phyloP scores from a whole-genome alignment of 2,888 invertebrate genomes.

The Pharmacophagus antenor region DNA sequence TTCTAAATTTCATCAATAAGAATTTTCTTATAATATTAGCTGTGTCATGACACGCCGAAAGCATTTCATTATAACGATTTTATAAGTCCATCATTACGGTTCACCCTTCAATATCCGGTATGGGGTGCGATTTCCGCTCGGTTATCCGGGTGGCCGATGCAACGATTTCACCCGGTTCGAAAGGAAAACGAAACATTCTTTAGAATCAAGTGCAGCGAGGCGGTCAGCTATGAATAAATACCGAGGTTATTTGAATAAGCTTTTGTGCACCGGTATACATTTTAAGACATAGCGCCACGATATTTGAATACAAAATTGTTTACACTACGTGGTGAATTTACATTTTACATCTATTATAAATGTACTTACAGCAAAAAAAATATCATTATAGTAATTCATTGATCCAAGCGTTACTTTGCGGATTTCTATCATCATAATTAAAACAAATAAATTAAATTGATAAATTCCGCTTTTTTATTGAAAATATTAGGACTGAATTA shows the following conservation, averaged over 20 bases:
- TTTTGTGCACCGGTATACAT: constrained; percentile 34
- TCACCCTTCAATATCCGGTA: constrained; percentile 49
- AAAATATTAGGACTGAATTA: too few relatives aligned
- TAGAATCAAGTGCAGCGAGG: constrained; percentile 40
- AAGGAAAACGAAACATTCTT: constrained; percentile 46
- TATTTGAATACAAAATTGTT: constrained; percentile 15
- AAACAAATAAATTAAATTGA: not conserved
- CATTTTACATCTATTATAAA: not conserved
- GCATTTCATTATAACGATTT: constrained; percentile 23
- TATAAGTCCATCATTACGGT: constrained; percentile 35
- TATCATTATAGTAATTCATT: too few relatives aligned
- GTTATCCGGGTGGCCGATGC: constrained; percentile 34
- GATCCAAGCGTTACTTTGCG: too few relatives aligned
- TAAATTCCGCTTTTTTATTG: too few relatives aligned
- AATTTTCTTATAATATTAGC: not conserved
- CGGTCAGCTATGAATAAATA: constrained; percentile 36
- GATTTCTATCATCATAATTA: too few relatives aligned
- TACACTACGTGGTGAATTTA: not conserved
- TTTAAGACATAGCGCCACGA: constrained; percentile 22
- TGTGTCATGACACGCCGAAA: constrained; percentile 13
- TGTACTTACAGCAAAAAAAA: not conserved
- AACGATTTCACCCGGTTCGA: constrained; percentile 39
- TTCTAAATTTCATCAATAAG: too few relatives aligned
- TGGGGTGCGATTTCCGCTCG: constrained; percentile 41
- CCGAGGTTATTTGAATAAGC: constrained; percentile 34